Conservation (phyloP, 2,888 invertebrate genomes). For the Eumacrocentrus americanus region DNA sequence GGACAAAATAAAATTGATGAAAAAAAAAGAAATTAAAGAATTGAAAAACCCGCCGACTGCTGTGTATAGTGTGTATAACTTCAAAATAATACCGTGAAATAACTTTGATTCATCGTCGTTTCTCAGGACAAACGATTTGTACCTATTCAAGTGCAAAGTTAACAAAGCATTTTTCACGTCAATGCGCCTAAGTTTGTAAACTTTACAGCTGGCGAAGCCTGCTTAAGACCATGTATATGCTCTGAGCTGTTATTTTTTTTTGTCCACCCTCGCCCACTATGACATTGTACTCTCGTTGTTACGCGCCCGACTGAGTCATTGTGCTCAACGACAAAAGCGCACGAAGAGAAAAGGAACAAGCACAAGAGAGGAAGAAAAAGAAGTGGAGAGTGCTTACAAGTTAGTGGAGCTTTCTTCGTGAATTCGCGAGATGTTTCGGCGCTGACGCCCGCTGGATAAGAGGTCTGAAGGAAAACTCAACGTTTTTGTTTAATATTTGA, state of each 20-base stretch:
- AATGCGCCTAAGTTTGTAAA: background rate
- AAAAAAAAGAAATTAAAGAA: too few relatives aligned
- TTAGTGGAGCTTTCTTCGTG: constrained; percentile 17
- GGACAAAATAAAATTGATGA: too few relatives aligned
- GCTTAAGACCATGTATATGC: background rate
- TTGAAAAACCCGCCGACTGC: too few relatives aligned
- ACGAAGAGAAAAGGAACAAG: background rate
- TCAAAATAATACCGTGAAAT: too few relatives aligned
- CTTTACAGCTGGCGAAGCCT: background rate
- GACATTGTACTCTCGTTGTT: constrained; percentile 15
- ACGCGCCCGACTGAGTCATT: constrained; percentile 13
- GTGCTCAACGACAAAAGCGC: constrained; percentile 12
- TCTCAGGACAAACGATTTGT: too few relatives aligned
- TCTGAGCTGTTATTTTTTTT: background rate
- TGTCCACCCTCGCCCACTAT: constrained; percentile 9
- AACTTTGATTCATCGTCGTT: too few relatives aligned
- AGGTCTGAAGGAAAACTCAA: too few relatives aligned
- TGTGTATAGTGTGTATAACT: too few relatives aligned
- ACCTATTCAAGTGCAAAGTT: background rate
- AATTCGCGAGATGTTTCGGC: constrained; percentile 8
- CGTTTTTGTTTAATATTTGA: too few relatives aligned
- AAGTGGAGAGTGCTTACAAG: constrained; percentile 16
- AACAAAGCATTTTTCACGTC: background rate
- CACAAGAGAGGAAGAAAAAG: background rate
- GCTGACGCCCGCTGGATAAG: constrained; percentile 4